phyloP scores from a whole-genome alignment of 2,888 invertebrate genomes.

The Opisthograptis luteolata region DNA sequence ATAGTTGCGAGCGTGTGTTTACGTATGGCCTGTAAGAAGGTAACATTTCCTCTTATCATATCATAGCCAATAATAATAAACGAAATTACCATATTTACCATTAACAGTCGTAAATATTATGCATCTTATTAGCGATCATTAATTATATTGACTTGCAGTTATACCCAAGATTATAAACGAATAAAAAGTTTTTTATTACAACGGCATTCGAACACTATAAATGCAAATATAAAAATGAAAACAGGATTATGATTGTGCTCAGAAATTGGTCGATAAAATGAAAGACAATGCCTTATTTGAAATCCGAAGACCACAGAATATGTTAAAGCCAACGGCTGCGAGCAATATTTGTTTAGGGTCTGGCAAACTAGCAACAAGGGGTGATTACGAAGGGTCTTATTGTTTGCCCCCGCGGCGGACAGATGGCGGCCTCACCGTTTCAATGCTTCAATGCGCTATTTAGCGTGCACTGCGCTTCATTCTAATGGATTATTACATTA shows the following conservation, averaged over 20 bases:
- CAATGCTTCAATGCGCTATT: constrained; percentile 81
- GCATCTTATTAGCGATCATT: constrained; percentile 15
- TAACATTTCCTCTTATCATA: no score
- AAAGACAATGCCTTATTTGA: constrained; percentile 47
- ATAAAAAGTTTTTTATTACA: constrained; percentile 28
- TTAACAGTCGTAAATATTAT: constrained; percentile 13
- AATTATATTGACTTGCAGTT: constrained; percentile 30
- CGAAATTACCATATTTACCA: constrained; percentile 7
- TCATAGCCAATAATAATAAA: constrained; percentile 19
- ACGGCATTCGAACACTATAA: constrained; percentile 31
- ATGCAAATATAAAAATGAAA: constrained; percentile 35
- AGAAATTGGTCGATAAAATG: constrained; percentile 44
- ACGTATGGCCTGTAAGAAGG: no score
- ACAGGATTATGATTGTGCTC: constrained; percentile 30
- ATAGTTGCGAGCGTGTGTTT: no score
- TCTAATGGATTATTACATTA: constrained; percentile 84
- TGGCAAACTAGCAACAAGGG: constrained; percentile 70
- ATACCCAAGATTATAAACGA: constrained; percentile 30
- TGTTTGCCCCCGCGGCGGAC: constrained; percentile 76
- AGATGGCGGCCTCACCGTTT: constrained; percentile 73
- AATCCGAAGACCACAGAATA: constrained; percentile 49
- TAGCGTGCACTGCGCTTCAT: constrained; percentile 81
- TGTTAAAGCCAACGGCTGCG: constrained; percentile 53
- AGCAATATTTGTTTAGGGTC: constrained; percentile 79
- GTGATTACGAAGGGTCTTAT: constrained; percentile 74